Evolutionary conservation across 1,140 invertebrate species (phyloP).

Genomic region (Leguminivora glycinivorella): DNA sequence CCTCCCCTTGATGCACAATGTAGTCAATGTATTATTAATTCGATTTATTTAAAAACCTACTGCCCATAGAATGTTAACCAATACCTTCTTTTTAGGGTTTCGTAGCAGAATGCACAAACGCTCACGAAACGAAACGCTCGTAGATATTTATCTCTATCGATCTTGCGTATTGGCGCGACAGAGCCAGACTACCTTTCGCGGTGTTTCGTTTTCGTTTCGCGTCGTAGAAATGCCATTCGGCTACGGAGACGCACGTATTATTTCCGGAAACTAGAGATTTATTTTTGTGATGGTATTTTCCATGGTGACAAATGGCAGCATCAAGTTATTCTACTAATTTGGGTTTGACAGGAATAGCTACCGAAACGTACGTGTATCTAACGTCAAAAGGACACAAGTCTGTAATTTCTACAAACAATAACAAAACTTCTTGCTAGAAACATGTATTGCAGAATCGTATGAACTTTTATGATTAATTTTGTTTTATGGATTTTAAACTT

Average conservation of each 20-base stretch:
- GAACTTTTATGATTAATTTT: background rate
- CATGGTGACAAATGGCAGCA: background rate
- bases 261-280: background rate
- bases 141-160: too few species aligned
- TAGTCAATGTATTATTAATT: too few species aligned
- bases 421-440: background rate
- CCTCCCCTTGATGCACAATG: too few species aligned
- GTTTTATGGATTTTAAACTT: background rate
- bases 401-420: background rate
- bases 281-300: constrained; percentile 10
- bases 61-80: too few species aligned
- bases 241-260: background rate
- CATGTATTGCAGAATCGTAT: background rate
- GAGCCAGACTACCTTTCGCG: too few species aligned
- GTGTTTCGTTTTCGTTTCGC: too few species aligned
- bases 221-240: too few species aligned
- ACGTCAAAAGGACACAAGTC: background rate
- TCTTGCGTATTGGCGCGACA: too few species aligned
- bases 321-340: constrained; percentile 26
- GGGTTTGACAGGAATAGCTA: constrained; percentile 21
- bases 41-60: too few species aligned
- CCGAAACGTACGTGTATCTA: background rate
- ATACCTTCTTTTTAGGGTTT: too few species aligned
- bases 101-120: too few species aligned
- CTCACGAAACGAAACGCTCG: too few species aligned